Conservation (phyloP, 92 coral and sea anemone species). For the Isaurus tuberculatus region DNA sequence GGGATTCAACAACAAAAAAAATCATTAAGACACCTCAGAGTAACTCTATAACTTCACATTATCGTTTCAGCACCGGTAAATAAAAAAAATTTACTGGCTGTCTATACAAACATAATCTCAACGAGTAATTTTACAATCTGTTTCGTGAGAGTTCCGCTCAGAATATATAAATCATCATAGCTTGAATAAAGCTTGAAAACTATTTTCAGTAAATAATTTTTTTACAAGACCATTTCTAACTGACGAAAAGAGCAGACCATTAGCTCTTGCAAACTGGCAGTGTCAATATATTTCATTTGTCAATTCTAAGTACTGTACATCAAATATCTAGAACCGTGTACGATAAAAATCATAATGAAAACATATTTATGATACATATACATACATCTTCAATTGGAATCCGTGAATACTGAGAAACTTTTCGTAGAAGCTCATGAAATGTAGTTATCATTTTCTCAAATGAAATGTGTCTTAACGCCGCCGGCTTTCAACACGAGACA, state of each 20-base stretch:
- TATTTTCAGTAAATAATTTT: too few relatives aligned
- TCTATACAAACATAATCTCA: not conserved
- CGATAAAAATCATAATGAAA: not conserved
- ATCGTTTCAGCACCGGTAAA: not conserved
- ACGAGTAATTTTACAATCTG: not conserved
- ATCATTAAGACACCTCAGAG: not conserved
- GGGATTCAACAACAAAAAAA: not conserved
- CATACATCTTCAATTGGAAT: conserved; percentile 38
- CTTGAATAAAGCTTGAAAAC: too few relatives aligned
- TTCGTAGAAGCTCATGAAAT: conserved; percentile 11
- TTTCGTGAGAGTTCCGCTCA: too few relatives aligned
- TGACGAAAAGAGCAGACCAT: too few relatives aligned
- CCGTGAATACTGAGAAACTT: conserved; percentile 1
- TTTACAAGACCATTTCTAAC: too few relatives aligned
- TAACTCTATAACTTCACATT: not conserved
- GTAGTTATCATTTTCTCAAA: not conserved
- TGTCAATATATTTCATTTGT: not conserved
- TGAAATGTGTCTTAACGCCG: not conserved
- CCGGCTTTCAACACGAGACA: not conserved
- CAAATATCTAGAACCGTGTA: not conserved
- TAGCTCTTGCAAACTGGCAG: too few relatives aligned
- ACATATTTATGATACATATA: not conserved
- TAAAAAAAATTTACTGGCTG: not conserved
- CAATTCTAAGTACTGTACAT: not conserved
- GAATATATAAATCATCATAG: too few relatives aligned